Evolutionary conservation across 2,888 invertebrate genomes (phyloP).

Genomic region (Chymomyza fuscimana): DNA sequence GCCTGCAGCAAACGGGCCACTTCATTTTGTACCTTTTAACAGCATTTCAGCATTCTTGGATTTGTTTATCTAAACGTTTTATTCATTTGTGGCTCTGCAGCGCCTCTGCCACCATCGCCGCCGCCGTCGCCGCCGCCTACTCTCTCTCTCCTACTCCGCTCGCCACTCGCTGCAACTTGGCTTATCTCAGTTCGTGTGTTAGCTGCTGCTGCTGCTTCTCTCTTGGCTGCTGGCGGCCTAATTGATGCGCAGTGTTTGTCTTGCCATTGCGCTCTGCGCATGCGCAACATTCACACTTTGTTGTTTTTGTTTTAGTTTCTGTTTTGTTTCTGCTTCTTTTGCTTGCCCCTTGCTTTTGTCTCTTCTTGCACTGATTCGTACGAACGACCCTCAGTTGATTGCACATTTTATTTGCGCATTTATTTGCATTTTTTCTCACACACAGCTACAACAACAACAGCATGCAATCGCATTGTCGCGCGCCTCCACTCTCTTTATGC

Average conservation of each 20-base stretch:
- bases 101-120: background rate
- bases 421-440: constrained; percentile 76
- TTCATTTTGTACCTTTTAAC: constrained; percentile 73
- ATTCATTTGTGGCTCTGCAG: constrained; percentile 49
- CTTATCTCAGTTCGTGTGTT: constrained; percentile 51
- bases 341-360: background rate
- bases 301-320: constrained; percentile 12
- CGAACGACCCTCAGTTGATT: constrained; percentile 60
- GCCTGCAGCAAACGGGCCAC: constrained; percentile 49
- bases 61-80: constrained; percentile 76
- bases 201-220: background rate
- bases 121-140: background rate
- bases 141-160: too few species aligned
- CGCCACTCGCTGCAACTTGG: constrained; percentile 20
- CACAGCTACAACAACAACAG: background rate
- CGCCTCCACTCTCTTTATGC: background rate
- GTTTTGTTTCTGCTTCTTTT: constrained; percentile 21
- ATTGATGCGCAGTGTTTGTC: constrained; percentile 67
- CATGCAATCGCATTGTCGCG: constrained; percentile 5
- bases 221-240: constrained; percentile 63
- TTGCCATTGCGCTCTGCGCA: constrained; percentile 55
- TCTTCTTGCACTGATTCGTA: constrained; percentile 18
- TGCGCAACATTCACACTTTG: constrained; percentile 73
- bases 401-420: constrained; percentile 75
- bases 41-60: constrained; percentile 74